Percentiles rank a stretch among this genome's conserved stretches.
Evolutionary conservation across 2,888 invertebrate genomes (phyloP).

Genomic region (Achlya flavicornis): DNA sequence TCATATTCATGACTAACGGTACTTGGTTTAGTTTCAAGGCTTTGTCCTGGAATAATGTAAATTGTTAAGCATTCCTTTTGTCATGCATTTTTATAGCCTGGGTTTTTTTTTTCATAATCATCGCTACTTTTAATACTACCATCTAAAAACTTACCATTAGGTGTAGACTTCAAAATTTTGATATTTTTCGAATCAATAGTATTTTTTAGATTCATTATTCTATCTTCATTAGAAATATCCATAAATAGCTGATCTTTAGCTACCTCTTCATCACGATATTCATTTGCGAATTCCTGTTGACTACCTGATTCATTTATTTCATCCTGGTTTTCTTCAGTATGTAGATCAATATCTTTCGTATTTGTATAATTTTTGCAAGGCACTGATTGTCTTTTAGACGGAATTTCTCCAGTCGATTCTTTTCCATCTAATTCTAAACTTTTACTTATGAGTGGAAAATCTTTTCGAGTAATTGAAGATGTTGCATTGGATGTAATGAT

Average conservation of each 20-base stretch:
- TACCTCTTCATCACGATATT: background rate
- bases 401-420: background rate
- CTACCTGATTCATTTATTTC: background rate
- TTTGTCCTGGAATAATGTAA: background rate
- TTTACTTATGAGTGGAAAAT: background rate
- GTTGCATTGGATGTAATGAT: background rate
- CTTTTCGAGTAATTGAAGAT: background rate
- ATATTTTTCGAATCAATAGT: background rate
- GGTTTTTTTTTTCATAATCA: too few species aligned
- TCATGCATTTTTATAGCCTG: too few species aligned
- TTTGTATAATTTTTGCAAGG: constrained; percentile 9
- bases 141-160: background rate
- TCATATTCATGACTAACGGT: too few species aligned
- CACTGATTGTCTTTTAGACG: background rate
- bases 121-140: background rate
- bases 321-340: background rate
- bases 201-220: background rate
- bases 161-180: background rate
- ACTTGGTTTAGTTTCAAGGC: background rate
- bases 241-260: background rate
- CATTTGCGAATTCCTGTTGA: constrained; percentile 1
- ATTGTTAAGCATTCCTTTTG: background rate
- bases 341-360: background rate
- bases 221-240: background rate
- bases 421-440: background rate